Evolutionary conservation across 2,797 vertebrate genomes (phyloP).

Genomic region (Gallirallus australis): DNA sequence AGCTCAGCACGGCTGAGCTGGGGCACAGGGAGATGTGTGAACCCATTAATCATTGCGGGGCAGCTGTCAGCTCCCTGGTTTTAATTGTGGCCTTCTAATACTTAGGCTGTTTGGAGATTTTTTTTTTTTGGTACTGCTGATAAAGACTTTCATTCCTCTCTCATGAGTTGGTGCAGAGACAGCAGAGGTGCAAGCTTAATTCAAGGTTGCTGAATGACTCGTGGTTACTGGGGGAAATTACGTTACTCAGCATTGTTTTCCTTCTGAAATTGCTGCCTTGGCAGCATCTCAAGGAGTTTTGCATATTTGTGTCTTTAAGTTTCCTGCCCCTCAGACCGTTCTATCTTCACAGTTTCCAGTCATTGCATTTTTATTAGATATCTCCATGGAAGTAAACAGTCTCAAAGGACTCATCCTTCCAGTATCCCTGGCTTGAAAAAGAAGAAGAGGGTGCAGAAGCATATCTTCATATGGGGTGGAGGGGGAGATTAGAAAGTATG

Average conservation of each 20-base stretch:
- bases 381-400: slow-evolving; percentile 37
- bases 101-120: not conserved
- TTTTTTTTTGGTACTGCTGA: not conserved
- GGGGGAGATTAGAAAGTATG: not conserved
- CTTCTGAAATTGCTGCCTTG: slow-evolving; percentile 9
- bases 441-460: not conserved
- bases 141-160: slow-evolving; percentile 12
- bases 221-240: slow-evolving; percentile 7
- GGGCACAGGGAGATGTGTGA: not conserved
- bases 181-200: slow-evolving; percentile 9
- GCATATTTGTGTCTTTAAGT: slow-evolving; percentile 15
- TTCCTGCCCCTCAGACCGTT: not conserved
- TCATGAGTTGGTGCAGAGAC: not conserved
- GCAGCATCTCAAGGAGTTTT: not conserved
- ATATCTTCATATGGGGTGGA: not conserved
- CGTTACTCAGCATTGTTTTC: slow-evolving; percentile 35
- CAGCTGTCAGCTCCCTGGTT: slow-evolving; percentile 39
- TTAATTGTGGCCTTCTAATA: slow-evolving; percentile 40
- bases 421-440: slow-evolving; percentile 12
- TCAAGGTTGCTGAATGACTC: slow-evolving; percentile 40
- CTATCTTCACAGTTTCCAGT: not conserved
- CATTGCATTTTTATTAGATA: slow-evolving; percentile 34
- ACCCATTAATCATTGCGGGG: slow-evolving; percentile 13
- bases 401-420: slow-evolving; percentile 23
- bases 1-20: not conserved